These are phyloP conservation scores for Saccopteryx bilineata DNA, from an alignment of 2,113 vertebrate species.

Conservation along the genomic window DNA sequence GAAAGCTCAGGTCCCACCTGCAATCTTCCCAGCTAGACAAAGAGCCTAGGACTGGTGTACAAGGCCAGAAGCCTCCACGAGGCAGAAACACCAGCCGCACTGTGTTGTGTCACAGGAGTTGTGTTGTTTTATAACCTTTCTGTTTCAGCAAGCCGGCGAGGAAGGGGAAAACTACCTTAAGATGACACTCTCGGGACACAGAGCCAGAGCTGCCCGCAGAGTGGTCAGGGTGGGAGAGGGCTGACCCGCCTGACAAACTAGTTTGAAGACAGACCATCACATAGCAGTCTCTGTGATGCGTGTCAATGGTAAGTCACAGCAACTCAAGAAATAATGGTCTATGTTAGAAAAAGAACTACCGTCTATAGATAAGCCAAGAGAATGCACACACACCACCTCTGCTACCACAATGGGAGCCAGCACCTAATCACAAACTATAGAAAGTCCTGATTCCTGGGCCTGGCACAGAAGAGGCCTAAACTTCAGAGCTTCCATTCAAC, in stretches of 20 bases:
- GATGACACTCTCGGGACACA: neutral
- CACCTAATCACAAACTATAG: neutral
- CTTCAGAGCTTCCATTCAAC: neutral
- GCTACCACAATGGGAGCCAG: neutral
- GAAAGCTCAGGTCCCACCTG: neutral
- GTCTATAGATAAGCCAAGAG: neutral
- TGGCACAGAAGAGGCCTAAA: neutral
- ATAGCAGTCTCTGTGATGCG: neutral
- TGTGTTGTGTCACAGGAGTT: neutral
- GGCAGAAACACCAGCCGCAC: neutral
- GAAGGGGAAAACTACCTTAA: neutral
- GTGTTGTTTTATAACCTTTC: neutral
- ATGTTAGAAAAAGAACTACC: conserved; percentile 10
- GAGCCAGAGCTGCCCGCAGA: neutral
- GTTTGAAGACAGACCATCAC: neutral
- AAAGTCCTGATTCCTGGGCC: neutral
- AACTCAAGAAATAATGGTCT: neutral
- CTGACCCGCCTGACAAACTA: neutral
- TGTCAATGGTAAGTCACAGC: neutral
- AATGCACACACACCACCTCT: neutral
- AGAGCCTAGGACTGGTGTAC: neutral
- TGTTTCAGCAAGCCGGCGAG: neutral
- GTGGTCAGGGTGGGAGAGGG: neutral
- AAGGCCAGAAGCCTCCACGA: neutral
- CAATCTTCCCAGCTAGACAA: neutral